Base-by-base conservation (phyloP, 1,140 invertebrate genomes). In the Trissolcus basalis region DNA sequence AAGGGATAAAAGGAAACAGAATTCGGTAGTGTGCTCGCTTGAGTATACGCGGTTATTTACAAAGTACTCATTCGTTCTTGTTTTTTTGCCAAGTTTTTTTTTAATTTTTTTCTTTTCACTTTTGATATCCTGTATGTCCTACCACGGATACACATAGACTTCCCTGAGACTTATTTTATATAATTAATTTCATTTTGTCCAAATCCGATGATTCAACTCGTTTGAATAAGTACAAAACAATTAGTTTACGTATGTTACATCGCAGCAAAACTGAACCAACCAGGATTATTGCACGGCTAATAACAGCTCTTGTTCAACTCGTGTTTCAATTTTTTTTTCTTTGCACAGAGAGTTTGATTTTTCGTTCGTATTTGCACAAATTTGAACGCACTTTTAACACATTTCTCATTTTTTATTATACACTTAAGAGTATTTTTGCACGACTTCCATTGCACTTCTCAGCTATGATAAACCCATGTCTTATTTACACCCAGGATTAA, bases 101-200 rank as follows among this genome's bases (percentile, higher is more conserved):
- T 39, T 43, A 27, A 32, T 63, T 53, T 63, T 55, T 44, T 41
- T 1, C 44, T 54, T 50, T 33, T 35, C 4, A 0, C 9, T 73
- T 73, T 73, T 73, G 61, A 67, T 27, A 27, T 73, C 61, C 61
- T 60, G 61, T 69, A 53, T 64, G 43, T 60, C 49, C 69, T 82
- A 71, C 71, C 61, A 73, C 80, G 72, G 82, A 85, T 86, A 86
- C 81, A 84, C 79, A 65, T 82, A 83, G 77, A 84, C 81, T 87
- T 86, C 86, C 86, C 86, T 87, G 86, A 87, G 86, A 86, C 83
- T 86, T 82, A 86, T 87, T 13, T 39, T 39, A 4, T 82, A 83
- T 82, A 86, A 84, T 79, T 68, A 83, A 80, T 81, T 61, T 83
- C 78, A 83, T 79, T 79, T 48, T 79, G 63, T 68, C 19, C 19